These are phyloP conservation scores for Magallana ariakensis DNA, from an alignment of 1,140 invertebrate genomes.

Conservation along the genomic window DNA sequence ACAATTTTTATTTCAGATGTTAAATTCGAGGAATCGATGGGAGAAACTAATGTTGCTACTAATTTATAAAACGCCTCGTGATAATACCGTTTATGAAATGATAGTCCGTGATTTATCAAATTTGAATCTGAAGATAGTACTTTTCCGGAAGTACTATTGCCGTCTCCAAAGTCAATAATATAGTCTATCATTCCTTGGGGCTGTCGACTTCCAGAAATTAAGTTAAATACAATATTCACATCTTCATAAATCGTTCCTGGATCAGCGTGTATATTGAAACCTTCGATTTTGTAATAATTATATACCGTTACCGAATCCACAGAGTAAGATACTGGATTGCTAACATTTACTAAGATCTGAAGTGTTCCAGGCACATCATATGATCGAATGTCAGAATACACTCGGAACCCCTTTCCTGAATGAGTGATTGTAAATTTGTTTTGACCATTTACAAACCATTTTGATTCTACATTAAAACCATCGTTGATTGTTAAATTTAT, in stretches of 20 bases:
- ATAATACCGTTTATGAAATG: background rate
- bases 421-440: background rate
- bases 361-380: background rate
- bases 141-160: background rate
- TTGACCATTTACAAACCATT: background rate
- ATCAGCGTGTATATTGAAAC: background rate
- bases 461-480: background rate
- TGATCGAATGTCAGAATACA: background rate
- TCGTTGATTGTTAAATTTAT: conserved; percentile 8
- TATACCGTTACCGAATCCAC: background rate
- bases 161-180: background rate
- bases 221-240: background rate
- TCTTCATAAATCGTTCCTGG: conserved; percentile 22
- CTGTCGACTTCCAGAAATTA: background rate
- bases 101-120: background rate
- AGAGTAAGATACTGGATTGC: background rate
- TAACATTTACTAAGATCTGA: background rate
- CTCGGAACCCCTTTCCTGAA: background rate
- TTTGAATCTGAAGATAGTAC: background rate
- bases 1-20: conserved; percentile 12
- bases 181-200: background rate
- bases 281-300: conserved; percentile 13
- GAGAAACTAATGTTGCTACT: background rate
- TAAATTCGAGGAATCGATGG: background rate
- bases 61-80: background rate